Base-by-base conservation (phyloP, 2,888 invertebrate species). In the Nebria brevicollis region DNA sequence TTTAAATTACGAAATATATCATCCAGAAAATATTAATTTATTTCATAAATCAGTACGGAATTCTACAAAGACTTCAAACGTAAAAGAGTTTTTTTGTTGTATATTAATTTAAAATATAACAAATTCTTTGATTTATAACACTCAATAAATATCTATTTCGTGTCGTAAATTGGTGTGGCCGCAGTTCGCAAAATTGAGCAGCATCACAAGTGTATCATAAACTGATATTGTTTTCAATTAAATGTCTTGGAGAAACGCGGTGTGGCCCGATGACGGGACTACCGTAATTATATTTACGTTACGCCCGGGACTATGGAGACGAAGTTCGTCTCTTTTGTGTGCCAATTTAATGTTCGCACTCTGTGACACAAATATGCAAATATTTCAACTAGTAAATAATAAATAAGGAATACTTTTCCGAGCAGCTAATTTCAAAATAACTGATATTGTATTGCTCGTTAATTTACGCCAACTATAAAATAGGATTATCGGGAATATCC, bases 151-250 rank as follows among this genome's bases (percentile, higher is more conserved):
- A 34, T 5, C 2, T 4, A 34, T 34, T 34, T 34, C 34, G 1
- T 34, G 54, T 54, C 54, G 54, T 54, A 11, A 54, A 54, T 68
- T 68, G 68, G 10, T 13, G 11, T 25, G 6, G 13, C 68, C 68
- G 26, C 26, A 68, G 8, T 25, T 26, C 13, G 2, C 0, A 25
- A n/a, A 25, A 15, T 7, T 1, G 13, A 68, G 15, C 54, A 54
- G 8, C 54, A n/a, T 25, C 68, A 68, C 26, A n/a, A 68, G 68
- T 13, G 68, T 68, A 68, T 68, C 26, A 68, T 68, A 68, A 68
- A 68, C 15, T 68, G 68, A 68, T 68, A 68, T 68, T 68, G 68
- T 68, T 68, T 68, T 68, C 68, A 68, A 68, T 68, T 68, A 68
- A 68, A 2, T 68, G 68, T 68, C 20, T 26, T 15, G 7, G 54